Evolutionary conservation across 2,113 vertebrate genomes (phyloP), one percentile per base, ranked within the genome.

Genomic region (Acrocephalus kingi): DNA sequence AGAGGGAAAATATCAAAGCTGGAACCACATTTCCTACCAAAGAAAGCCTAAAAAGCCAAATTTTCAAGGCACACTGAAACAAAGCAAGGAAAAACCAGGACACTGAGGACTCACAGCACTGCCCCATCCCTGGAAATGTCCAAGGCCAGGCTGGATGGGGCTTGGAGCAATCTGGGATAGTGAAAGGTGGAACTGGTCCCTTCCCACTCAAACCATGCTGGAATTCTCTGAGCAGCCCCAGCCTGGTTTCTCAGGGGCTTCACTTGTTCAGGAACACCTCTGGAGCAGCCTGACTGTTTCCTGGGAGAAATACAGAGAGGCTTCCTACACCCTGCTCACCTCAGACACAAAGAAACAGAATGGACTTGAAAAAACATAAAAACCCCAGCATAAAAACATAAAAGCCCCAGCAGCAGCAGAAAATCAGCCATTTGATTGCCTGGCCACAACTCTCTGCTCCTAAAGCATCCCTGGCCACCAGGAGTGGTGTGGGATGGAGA

Each of bases 311-410:
- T 0, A 25, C 4, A 1, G 27, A 37, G 61, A 1, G 37, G 10
- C 1, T 27, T 51, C 48, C 58, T 7, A 6, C 6, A 74, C 19
- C 37, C 18, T 0, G 0, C 68, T 76, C 33, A 19, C 11, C 24
- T 22, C 51, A 10, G 30, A 20, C 59, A 21, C 13, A 24, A n/a
- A 8, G 14, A 39, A 43, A 49, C 7, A 67, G 4, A 35, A 15
- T 0, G 1, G 55, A 27, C 17, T 24, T 28, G 15, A 45, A 22
- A 52, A 52, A 74, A 11, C 2, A 33, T 1, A 22, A 64, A 73
- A 63, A 15, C 14, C 45, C 49, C 75, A 59, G 39, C 22, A 35
- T 35, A 35, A 35, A 35, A 35, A 35, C 35, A 35, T 35, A 58
- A 27, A 52, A 14, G 2, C 39, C 33, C 7, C 39, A 66, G 20